A percentile compares a stretch with the other conserved stretches of the same genome.
phyloP scores from a whole-genome alignment of 2,797 vertebrate genomes.

The Parambassis ranga region DNA sequence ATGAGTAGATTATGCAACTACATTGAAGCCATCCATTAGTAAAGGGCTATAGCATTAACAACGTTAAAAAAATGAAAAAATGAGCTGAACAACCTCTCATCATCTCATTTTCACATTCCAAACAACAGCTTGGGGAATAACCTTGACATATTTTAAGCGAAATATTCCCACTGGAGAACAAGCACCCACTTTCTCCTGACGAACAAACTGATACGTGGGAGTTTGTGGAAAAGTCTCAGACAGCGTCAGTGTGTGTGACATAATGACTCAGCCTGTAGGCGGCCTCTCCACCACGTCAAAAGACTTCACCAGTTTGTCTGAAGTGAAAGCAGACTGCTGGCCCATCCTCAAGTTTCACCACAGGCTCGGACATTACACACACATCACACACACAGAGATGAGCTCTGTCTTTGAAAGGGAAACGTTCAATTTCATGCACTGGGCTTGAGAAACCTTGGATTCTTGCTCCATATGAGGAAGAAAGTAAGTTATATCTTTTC shows the following conservation, averaged over 20 bases:
- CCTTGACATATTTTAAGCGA: constrained; percentile 45
- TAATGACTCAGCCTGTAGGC: constrained; percentile 79
- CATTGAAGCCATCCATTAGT: neutral
- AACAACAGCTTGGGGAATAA: constrained; percentile 52
- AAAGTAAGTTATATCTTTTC: constrained; percentile 63
- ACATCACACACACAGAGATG: constrained; percentile 35
- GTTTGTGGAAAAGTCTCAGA: constrained; percentile 73
- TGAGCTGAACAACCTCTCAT: neutral
- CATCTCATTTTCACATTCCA: constrained; percentile 15
- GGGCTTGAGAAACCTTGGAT: constrained; percentile 61
- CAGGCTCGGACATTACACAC: constrained; percentile 50
- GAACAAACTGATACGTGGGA: constrained; percentile 66
- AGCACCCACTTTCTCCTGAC: constrained; percentile 62
- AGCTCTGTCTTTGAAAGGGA: constrained; percentile 46
- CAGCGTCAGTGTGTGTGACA: constrained; percentile 71
- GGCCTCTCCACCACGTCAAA: constrained; percentile 71
- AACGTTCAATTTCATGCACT: constrained; percentile 56
- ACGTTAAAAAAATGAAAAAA: neutral
- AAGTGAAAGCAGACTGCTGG: constrained; percentile 67
- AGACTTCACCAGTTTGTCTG: constrained; percentile 67
- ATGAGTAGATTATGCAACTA: constrained; percentile 4
- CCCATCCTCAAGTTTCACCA: constrained; percentile 69
- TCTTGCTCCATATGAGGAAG: constrained; percentile 80
- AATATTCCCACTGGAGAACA: constrained; percentile 54
- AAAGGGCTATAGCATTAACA: neutral